Base-by-base conservation (phyloP, 2,888 invertebrate species). In the Ganaspis brasiliensis region DNA sequence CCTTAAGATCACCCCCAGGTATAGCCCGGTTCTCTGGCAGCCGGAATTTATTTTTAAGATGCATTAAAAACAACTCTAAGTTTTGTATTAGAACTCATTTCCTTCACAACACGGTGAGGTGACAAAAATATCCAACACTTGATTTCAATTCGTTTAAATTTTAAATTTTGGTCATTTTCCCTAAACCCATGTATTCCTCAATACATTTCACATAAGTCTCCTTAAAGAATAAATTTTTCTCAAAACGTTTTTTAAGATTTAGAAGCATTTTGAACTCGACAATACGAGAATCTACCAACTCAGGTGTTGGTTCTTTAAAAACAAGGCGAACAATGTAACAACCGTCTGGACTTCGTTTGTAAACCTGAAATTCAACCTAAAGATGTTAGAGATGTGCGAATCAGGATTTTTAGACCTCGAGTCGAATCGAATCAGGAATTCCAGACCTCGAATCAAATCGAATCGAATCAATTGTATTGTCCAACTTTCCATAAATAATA, bases 61-160 rank as follows among this genome's bases (percentile, higher is more conserved):
- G 79, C 86, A 63, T 89, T 85, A 73, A 86, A 89, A 0, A 88
- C 87, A 0, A 84, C 80, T n/a, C 87, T 76, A n/a, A 87, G 55
- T 21, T 84, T 85, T 0, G 86, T 87, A 5, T 73, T 80, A 1
- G 57, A 26, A 40, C 81, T 78, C 3, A 78, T 19, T 56, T 61
- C 59, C 31, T n/a, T 61, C 4, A 49, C 1, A 49, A 49, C n/a
- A n/a, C n/a, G n/a, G 49, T 49, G 49, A 49, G 14, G 49, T 49
- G 49, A 2, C 49, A 49, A 5, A 49, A 49, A 49, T 2, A 49
- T 3, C 49, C 49, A 49, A 3, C n/a, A 49, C n/a, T 4, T 4
- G 14, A 49, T 16, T n/a, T 49, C n/a, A 49, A 49, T 49, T 49
- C 49, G 0, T 14, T 49, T 49, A 49, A 49, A n/a, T 16, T 49